phyloP scores from a whole-genome alignment of 2,888 invertebrate species.

The Argynnis bischoffii region DNA sequence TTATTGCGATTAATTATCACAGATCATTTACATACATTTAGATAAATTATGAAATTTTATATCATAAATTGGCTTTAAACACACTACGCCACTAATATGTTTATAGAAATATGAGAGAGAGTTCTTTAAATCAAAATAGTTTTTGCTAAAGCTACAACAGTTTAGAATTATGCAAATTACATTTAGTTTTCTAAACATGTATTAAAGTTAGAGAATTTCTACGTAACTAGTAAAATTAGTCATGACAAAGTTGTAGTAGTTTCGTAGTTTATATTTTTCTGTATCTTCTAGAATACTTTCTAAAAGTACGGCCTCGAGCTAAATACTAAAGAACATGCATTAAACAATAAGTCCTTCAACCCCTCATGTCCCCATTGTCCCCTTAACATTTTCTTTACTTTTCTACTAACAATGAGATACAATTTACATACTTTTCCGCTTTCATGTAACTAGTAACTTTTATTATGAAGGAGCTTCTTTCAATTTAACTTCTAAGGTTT shows the following conservation, averaged over 20 bases:
- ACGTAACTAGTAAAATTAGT: neutral
- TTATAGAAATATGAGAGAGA: too few relatives aligned
- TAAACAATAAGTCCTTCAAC: slow-evolving; percentile 27
- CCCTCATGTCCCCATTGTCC: slow-evolving; percentile 23
- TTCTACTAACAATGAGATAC: slow-evolving; percentile 23
- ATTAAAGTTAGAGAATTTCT: neutral
- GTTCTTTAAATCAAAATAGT: too few relatives aligned
- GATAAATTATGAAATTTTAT: too few relatives aligned
- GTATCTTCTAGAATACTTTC: slow-evolving; percentile 2
- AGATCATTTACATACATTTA: too few relatives aligned
- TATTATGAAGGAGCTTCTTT: slow-evolving; percentile 7
- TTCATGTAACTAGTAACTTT: slow-evolving; percentile 15
- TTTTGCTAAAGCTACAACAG: neutral
- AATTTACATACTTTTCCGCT: slow-evolving; percentile 23
- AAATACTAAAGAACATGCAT: slow-evolving; percentile 11
- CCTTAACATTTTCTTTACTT: slow-evolving; percentile 27
- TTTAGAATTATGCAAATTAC: neutral
- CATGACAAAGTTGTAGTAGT: neutral
- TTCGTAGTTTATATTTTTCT: neutral
- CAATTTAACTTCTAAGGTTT: slow-evolving; percentile 5
- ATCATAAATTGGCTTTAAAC: too few relatives aligned
- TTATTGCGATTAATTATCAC: too few relatives aligned
- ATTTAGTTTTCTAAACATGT: too few relatives aligned
- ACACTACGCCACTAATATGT: too few relatives aligned
- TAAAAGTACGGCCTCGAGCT: slow-evolving; percentile 4